These are phyloP conservation scores for roundworm (Caenorhabditis elegans) DNA, from an alignment of 1,140 invertebrate genomes.

Conservation along the genomic window WBcel235 BX284606.5:15177501-15178000, in stretches of 20 bases:
- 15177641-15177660: no score
- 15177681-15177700: no score
- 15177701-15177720: no score
- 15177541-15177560: no score
- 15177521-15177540: no score
- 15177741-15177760: constrained; percentile 37
- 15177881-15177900: constrained; percentile 49
- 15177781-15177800: constrained; percentile 44
- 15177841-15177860: constrained; percentile 46
- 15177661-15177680: no score
- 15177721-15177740: no score
- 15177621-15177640: no score
- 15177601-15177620: no score
- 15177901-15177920: constrained; percentile 55
- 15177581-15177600: no score
- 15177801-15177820: constrained; percentile 41
- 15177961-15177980: constrained; percentile 57
- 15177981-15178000: not conserved
- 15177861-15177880: constrained; percentile 53
- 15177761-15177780: not conserved
- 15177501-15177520: no score
- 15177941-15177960: constrained; percentile 58
- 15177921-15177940: constrained; percentile 61
- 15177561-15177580: no score
- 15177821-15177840: constrained; percentile 50